A percentile compares a stretch with the other conserved stretches of the same genome.
These are phyloP conservation scores for Tiliacea citrago DNA, from an alignment of 2,888 invertebrate species.

Conservation along the genomic window DNA sequence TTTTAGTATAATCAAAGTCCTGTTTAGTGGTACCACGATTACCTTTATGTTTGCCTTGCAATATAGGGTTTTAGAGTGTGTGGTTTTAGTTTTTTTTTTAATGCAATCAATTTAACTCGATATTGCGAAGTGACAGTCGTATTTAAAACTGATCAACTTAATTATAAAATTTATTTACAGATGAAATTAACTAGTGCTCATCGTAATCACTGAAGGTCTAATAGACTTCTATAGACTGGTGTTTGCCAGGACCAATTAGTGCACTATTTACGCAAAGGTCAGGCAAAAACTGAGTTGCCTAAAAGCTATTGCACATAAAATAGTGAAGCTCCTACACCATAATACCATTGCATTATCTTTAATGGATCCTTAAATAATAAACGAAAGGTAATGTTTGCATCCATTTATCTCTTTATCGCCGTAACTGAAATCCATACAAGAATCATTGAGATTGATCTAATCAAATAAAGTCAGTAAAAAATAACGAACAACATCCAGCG, in stretches of 20 bases:
- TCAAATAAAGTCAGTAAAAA: slow-evolving; percentile 88
- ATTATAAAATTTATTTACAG: neutral
- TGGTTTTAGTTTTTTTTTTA: too few relatives aligned
- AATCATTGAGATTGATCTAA: slow-evolving; percentile 88
- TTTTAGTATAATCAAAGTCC: slow-evolving; percentile 81
- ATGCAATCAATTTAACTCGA: slow-evolving; percentile 72
- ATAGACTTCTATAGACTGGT: neutral
- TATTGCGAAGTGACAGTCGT: slow-evolving; percentile 41
- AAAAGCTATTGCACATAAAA: neutral
- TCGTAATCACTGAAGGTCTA: neutral
- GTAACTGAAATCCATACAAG: slow-evolving; percentile 89
- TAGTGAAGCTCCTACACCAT: neutral
- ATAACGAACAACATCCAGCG: slow-evolving; percentile 83
- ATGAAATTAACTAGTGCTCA: neutral
- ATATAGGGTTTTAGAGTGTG: slow-evolving; percentile 61
- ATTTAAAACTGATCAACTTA: slow-evolving; percentile 22
- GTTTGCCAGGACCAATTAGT: neutral
- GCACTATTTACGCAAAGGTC: too few relatives aligned
- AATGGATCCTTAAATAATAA: slow-evolving; percentile 68
- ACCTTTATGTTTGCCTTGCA: slow-evolving; percentile 71
- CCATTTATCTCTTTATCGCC: slow-evolving; percentile 85
- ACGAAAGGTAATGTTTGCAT: slow-evolving; percentile 76
- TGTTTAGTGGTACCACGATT: slow-evolving; percentile 72
- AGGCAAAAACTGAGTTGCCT: neutral
- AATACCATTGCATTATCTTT: slow-evolving; percentile 34